phyloP scores from a whole-genome alignment of 1,140 invertebrate genomes.

The Drosophila trapezifrons region DNA sequence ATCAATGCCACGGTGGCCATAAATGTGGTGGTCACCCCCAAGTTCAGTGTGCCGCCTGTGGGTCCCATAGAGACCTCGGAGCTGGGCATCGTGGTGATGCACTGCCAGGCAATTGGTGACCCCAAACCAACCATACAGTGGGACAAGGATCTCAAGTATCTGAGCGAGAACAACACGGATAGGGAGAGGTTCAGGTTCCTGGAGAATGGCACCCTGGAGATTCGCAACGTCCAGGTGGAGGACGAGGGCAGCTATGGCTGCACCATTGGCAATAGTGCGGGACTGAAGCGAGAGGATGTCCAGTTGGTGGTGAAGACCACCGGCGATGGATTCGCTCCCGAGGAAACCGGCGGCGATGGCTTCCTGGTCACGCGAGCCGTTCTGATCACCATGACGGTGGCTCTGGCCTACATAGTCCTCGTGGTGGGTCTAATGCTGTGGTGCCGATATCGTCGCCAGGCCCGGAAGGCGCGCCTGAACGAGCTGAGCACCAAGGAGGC shows the following conservation, averaged over 20 bases:
- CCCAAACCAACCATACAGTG: constrained; percentile 95
- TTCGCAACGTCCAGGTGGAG: constrained; percentile 90
- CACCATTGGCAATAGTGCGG: constrained; percentile 95
- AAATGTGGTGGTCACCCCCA: constrained; percentile 94
- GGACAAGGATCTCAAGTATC: constrained; percentile 92
- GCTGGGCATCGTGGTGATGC: constrained; percentile 90
- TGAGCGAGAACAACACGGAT: constrained; percentile 83
- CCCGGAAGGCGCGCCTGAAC: constrained; percentile 73
- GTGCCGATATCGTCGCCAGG: constrained; percentile 90
- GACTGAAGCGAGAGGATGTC: constrained; percentile 92
- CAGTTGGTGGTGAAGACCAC: constrained; percentile 89
- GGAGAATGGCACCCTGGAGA: constrained; percentile 92
- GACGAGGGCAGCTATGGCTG: constrained; percentile 96
- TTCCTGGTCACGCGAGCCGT: constrained; percentile 93
- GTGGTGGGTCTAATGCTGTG: constrained; percentile 96
- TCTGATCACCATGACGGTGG: constrained; percentile 94
- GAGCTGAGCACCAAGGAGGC: constrained; percentile 68
- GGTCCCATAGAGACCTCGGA: constrained; percentile 92
- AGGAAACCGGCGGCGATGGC: constrained; percentile 84
- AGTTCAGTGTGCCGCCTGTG: constrained; percentile 89
- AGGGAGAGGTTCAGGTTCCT: constrained; percentile 88
- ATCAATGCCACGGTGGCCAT: constrained; percentile 94
- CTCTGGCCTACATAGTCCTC: constrained; percentile 94
- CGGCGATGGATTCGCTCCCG: constrained; percentile 85
- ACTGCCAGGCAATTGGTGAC: constrained; percentile 94